Evolutionary conservation across 2,797 vertebrate species (phyloP).

Genomic region (Emydoidea blandingii): DNA sequence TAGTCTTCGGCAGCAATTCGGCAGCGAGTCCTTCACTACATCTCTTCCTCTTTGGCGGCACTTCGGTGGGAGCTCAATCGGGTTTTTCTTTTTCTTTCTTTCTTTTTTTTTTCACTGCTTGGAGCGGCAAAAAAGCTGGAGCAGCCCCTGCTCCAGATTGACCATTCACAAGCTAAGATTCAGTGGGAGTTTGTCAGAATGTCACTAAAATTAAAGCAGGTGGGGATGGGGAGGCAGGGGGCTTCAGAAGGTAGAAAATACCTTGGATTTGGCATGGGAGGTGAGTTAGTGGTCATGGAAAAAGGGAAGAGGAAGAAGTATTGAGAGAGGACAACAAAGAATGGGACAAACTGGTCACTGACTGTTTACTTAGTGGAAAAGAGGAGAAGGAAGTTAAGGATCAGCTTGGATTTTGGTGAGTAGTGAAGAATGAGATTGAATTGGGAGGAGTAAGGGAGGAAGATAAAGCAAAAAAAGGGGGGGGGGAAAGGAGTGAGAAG

Average conservation of each 20-base stretch:
- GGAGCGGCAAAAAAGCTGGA: no score
- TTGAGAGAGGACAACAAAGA: slow-evolving; percentile 24
- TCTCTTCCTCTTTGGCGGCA: no score
- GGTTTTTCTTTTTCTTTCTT: no score
- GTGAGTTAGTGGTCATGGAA: slow-evolving; percentile 46
- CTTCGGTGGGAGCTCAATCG: no score
- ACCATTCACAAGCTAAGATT: not conserved
- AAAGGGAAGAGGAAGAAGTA: not conserved
- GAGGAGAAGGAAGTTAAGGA: slow-evolving; percentile 54
- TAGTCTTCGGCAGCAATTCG: no score
- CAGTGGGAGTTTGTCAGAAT: slow-evolving; percentile 13
- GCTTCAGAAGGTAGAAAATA: not conserved
- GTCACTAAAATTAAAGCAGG: not conserved
- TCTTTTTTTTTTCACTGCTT: no score
- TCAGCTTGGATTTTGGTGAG: slow-evolving; percentile 48
- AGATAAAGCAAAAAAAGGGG: not conserved
- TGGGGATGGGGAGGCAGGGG: slow-evolving; percentile 18
- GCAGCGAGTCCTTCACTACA: no score
- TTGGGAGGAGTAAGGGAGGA: not conserved
- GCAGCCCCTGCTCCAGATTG: not conserved
- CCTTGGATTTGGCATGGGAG: not conserved
- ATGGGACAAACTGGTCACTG: slow-evolving; percentile 23
- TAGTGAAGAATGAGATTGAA: slow-evolving; percentile 61
- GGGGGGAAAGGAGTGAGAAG: not conserved
- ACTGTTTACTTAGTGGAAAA: slow-evolving; percentile 54